Evolutionary conservation across 2,797 vertebrate species (phyloP), one percentile per base, ranked within the genome.

Genomic region (Spizella passerina): DNA sequence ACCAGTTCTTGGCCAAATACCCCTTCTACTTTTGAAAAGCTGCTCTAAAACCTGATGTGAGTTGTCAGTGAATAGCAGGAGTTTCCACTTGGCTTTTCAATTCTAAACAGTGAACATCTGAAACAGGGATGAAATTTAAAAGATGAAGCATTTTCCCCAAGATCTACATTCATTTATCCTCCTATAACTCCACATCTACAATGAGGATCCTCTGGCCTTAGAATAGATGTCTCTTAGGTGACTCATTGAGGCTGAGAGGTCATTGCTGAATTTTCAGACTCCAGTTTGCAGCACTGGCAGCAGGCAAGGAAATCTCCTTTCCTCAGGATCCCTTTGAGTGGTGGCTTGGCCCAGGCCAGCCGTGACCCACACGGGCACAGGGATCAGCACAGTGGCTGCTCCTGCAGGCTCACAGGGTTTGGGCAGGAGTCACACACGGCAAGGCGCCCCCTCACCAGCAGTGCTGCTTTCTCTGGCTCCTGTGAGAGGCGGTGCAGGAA

Each of bases 401-500:
- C 41, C 83, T 36, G 60, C 49, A 39, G 71, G 70, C 84, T 66
- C 59, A 17, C 32, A 17, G 90, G 24, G 56, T 41, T 46, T 68
- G 27, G 71, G 78, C 49, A 61, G 77, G 47, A 84, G 68, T 18
- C 86, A 56, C 7, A 1, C 4, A 32, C 47, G 82, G 53, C n/a
- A 64, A 69, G 78, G 78, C 82, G 75, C 72, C 88, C 76, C 92
- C 73, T 47, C 69, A 22, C 18, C 59, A 59, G 23, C 57, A 7
- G 36, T 0, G 24, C 4, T 78, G 6, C 82, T 95, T 85, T 52
- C 90, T 57, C 72, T 32, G 70, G 5, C 43, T 64, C 76, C 56
- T 26, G 49, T 16, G 71, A 0, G 6, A 82, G 49, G n/a, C 6
- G 34, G 16, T 5, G 43, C 49, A 61, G 81, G 57, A 71, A 73